phyloP scores from a whole-genome alignment of 2,888 invertebrate species.

The Chymomyza amoena region DNA sequence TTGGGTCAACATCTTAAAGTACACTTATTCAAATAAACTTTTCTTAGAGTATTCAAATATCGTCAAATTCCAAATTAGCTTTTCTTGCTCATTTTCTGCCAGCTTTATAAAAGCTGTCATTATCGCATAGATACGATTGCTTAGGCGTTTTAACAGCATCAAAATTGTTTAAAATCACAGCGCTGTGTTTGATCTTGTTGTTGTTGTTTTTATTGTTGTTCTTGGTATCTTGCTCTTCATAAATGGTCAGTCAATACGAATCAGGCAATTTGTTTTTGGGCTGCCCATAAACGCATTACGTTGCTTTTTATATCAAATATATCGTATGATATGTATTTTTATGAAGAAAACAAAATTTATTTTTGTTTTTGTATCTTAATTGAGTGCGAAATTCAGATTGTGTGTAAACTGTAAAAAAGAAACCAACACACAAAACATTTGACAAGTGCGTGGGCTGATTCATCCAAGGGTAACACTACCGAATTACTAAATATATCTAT shows the following conservation, averaged over 20 bases:
- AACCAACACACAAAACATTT: slow-evolving; percentile 20
- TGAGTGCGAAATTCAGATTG: slow-evolving; percentile 42
- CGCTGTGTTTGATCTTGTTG: slow-evolving; percentile 1
- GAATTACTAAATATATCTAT: slow-evolving; percentile 9
- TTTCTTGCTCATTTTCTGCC: neutral
- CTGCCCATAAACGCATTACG: slow-evolving; percentile 4
- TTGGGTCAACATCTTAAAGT: too few species aligned
- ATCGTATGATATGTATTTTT: neutral
- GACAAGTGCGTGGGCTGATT: slow-evolving; percentile 41
- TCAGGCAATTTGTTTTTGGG: slow-evolving; percentile 9
- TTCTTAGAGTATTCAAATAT: neutral
- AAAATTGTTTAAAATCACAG: neutral
- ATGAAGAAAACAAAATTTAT: neutral
- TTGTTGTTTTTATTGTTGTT: slow-evolving; percentile 11
- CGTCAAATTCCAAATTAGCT: neutral
- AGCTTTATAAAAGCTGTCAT: neutral
- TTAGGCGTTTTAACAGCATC: neutral
- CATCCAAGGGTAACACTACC: slow-evolving; percentile 37
- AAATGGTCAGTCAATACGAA: slow-evolving; percentile 31
- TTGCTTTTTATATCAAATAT: slow-evolving; percentile 4
- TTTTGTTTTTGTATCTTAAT: slow-evolving; percentile 6
- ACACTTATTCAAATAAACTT: too few species aligned
- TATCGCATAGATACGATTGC: neutral
- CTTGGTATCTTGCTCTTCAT: slow-evolving; percentile 24
- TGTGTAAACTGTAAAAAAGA: slow-evolving; percentile 6